Conservation (phyloP, 2,113 vertebrate species). For the Stigmatopora nigra region DNA sequence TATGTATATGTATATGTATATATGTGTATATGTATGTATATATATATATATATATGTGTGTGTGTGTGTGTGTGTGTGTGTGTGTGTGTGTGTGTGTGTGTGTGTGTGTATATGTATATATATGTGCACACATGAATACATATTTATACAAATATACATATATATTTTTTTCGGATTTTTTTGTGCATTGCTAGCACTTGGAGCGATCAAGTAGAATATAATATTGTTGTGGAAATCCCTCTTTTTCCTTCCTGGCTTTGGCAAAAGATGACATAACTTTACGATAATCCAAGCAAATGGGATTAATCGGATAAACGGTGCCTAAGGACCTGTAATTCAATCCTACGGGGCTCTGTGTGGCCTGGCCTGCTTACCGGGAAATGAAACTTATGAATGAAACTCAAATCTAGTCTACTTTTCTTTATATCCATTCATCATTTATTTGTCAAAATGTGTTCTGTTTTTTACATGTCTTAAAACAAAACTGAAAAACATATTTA, state of each 20-base stretch:
- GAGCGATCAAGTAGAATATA: not conserved
- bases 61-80: too few relatives aligned
- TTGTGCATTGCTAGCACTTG: not conserved
- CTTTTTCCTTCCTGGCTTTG: constrained; percentile 6
- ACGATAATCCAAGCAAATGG: constrained; percentile 28
- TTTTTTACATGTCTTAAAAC: too few relatives aligned
- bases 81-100: too few relatives aligned
- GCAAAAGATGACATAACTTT: constrained; percentile 42
- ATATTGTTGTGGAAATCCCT: not conserved
- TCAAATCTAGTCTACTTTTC: not conserved
- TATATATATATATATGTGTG: too few relatives aligned
- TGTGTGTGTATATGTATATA: too few relatives aligned
- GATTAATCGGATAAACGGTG: constrained; percentile 41
- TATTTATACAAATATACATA: too few relatives aligned
- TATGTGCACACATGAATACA: too few relatives aligned
- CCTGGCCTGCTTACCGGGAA: constrained; percentile 40
- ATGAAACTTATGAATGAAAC: constrained; percentile 45
- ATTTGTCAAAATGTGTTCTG: not conserved
- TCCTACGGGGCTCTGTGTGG: constrained; percentile 21
- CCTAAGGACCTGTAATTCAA: constrained; percentile 40
- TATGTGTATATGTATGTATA: too few relatives aligned
- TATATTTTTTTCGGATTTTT: not conserved
- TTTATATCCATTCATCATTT: not conserved
- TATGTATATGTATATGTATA: too few relatives aligned
- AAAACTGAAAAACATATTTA: too few relatives aligned